Conservation (phyloP, 2,797 vertebrate genomes). For the Amniataba percoides region DNA sequence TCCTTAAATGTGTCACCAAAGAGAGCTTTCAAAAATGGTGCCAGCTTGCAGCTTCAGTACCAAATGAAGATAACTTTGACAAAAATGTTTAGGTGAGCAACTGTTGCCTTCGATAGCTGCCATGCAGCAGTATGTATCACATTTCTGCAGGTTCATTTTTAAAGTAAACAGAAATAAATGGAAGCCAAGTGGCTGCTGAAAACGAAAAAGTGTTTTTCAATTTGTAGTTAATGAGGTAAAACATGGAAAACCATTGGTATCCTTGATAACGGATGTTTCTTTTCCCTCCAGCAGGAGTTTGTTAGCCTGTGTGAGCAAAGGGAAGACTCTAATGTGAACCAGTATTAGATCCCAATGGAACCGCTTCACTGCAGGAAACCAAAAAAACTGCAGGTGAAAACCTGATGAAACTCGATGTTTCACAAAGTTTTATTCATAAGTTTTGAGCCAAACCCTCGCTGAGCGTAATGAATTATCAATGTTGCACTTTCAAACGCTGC, state of each 20-base stretch:
- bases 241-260: neutral
- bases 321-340: constrained; percentile 12
- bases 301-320: constrained; percentile 7
- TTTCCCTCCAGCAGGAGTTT: neutral
- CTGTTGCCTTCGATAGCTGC: neutral
- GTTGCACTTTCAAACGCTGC: constrained; percentile 56
- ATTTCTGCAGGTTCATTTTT: neutral
- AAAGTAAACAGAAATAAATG: neutral
- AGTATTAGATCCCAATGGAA: constrained; percentile 30
- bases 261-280: neutral
- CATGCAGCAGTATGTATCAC: neutral
- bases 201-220: neutral
- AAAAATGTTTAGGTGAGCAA: neutral
- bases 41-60: constrained; percentile 9
- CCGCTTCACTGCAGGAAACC: constrained; percentile 8
- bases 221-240: constrained; percentile 3
- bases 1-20: constrained; percentile 9
- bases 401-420: constrained; percentile 51
- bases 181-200: neutral
- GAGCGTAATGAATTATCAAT: constrained; percentile 76
- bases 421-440: constrained; percentile 69
- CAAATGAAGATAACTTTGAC: neutral
- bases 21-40: neutral
- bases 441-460: constrained; percentile 57
- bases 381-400: constrained; percentile 31